phyloP scores from a whole-genome alignment of 2,888 invertebrate genomes.

The Spilosoma lubricipeda region DNA sequence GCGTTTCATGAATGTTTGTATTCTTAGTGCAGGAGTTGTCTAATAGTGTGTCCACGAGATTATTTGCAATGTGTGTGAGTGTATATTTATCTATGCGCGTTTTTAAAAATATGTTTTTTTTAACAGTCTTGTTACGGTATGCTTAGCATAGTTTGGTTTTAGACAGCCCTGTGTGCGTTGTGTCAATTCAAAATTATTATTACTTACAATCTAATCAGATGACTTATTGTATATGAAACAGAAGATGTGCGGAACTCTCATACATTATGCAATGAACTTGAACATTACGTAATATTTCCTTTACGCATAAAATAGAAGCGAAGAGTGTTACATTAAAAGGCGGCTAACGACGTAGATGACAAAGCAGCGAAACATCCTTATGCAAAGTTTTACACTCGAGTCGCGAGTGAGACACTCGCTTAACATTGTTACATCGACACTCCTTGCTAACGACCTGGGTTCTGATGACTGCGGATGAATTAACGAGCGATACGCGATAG shows the following conservation, averaged over 20 bases:
- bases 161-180: neutral
- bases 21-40: no score
- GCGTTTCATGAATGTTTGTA: no score
- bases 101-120: no score
- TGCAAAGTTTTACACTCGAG: slow-evolving; percentile 44
- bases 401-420: slow-evolving; percentile 37
- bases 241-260: neutral
- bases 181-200: neutral
- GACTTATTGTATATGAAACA: neutral
- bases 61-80: no score
- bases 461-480: slow-evolving; percentile 20
- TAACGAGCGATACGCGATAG: slow-evolving; percentile 34
- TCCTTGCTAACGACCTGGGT: slow-evolving; percentile 32
- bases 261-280: slow-evolving; percentile 15
- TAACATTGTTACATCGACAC: slow-evolving; percentile 34
- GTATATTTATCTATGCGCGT: no score
- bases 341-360: slow-evolving; percentile 49
- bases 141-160: neutral
- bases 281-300: slow-evolving; percentile 27
- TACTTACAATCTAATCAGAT: neutral
- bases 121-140: no score
- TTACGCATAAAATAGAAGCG: slow-evolving; percentile 25
- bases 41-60: no score
- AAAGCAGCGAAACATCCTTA: slow-evolving; percentile 42
- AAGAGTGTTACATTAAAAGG: slow-evolving; percentile 44